Evolutionary conservation across 2,797 vertebrate species (phyloP).

Genomic region (Peromyscus aztecus): DNA sequence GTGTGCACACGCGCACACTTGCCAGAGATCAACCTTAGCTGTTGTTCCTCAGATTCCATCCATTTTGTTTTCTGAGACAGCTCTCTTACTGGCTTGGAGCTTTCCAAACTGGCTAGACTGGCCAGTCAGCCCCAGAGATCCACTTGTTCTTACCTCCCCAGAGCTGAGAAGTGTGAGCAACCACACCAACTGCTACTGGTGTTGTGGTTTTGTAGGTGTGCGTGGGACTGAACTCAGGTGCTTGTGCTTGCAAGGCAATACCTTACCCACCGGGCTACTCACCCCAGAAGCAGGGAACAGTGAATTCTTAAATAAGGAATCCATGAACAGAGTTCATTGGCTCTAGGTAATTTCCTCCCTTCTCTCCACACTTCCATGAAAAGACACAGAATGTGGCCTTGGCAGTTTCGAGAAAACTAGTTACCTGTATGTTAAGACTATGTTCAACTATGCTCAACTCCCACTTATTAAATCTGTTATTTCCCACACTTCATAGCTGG

Average conservation of each 20-base stretch:
- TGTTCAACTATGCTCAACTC: background rate
- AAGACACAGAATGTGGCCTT: background rate
- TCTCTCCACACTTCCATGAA: background rate
- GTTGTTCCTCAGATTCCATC: background rate
- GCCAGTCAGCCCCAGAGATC: background rate
- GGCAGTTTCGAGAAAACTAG: background rate
- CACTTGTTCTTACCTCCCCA: background rate
- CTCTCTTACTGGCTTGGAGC: background rate
- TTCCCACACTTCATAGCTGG: background rate
- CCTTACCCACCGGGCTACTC: too few species aligned
- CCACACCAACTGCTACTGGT: background rate
- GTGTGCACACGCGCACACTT: rapidly evolving
- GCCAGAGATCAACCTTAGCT: background rate
- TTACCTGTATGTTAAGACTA: background rate
- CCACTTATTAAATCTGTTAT: background rate
- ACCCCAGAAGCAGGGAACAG: background rate
- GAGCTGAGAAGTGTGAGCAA: too few species aligned
- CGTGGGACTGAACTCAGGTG: background rate
- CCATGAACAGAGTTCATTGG: background rate
- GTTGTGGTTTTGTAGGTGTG: background rate
- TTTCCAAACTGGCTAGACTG: background rate
- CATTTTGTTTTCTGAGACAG: background rate
- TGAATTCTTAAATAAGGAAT: background rate
- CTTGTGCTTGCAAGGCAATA: background rate
- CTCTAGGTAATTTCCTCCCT: background rate